Evolutionary conservation across 2,888 invertebrate species (phyloP).

Genomic region (Sussaba pulchella): DNA sequence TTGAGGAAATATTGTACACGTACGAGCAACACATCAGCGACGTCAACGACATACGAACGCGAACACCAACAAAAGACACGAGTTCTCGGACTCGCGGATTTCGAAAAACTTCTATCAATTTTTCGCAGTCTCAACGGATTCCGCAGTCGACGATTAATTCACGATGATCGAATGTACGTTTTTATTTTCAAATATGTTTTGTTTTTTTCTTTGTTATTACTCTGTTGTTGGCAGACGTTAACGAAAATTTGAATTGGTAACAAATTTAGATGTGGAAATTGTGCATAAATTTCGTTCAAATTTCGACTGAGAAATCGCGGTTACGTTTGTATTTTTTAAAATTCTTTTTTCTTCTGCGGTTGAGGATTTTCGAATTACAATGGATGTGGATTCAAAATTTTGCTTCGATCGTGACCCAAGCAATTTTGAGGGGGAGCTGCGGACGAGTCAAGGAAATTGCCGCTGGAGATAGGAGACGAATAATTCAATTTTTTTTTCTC

Average conservation of each 20-base stretch:
- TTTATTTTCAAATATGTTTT: background rate
- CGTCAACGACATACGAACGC: too few species aligned
- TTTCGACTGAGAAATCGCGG: background rate
- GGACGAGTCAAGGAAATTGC: too few species aligned
- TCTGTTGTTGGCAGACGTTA: background rate
- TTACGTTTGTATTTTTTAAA: background rate
- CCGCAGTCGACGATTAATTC: slow-evolving; percentile 23
- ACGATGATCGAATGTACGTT: slow-evolving; percentile 82
- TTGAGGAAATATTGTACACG: slow-evolving; percentile 48
- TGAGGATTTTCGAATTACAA: slow-evolving; percentile 1
- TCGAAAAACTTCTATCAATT: too few species aligned
- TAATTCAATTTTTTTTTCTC: slow-evolving; percentile 45
- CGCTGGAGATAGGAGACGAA: background rate
- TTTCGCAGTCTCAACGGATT: too few species aligned
- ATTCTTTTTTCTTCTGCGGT: background rate
- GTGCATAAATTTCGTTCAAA: slow-evolving; percentile 1
- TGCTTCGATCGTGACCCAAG: background rate
- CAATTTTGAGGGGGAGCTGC: too few species aligned
- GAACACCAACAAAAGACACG: slow-evolving; percentile 29
- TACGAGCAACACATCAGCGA: slow-evolving; percentile 30
- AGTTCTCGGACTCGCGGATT: slow-evolving; percentile 17
- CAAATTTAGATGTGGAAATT: background rate
- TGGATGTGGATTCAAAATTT: background rate
- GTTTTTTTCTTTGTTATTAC: background rate
- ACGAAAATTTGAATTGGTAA: slow-evolving; percentile 5